These are phyloP conservation scores for Scaptomyza cyrtandrae DNA, from an alignment of 2,888 invertebrate genomes.

Conservation along the genomic window DNA sequence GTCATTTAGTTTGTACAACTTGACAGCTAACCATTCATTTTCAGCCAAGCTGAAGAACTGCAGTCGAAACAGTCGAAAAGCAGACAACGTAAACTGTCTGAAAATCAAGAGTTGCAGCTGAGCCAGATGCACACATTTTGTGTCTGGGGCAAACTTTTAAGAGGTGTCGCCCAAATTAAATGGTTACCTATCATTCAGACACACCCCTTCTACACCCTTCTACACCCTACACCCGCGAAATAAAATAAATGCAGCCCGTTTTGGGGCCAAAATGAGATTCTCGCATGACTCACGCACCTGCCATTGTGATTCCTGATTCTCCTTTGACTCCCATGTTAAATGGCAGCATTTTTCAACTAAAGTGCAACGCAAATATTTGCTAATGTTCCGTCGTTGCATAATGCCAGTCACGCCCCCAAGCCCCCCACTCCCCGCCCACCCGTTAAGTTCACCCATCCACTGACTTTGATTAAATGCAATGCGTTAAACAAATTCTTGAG, in stretches of 20 bases:
- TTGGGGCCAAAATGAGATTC: conserved; percentile 56
- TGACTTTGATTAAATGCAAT: conserved; percentile 71
- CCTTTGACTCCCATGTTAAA: conserved; percentile 51
- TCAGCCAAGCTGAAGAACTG: conserved; percentile 28
- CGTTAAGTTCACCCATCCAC: conserved; percentile 1
- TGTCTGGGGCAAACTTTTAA: conserved; percentile 27
- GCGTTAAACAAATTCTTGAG: conserved; percentile 73
- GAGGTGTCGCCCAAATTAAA: conserved; percentile 66
- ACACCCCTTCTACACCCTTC: background rate
- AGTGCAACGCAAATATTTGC: conserved; percentile 81
- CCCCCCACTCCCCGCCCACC: background rate
- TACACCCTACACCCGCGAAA: background rate
- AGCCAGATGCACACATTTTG: conserved; percentile 17
- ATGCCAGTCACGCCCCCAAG: conserved; percentile 36
- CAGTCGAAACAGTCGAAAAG: conserved; percentile 21
- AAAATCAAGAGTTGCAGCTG: conserved; percentile 26
- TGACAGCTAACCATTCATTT: conserved; percentile 77
- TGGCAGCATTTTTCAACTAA: conserved; percentile 69
- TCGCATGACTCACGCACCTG: conserved; percentile 69
- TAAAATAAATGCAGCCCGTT: conserved; percentile 27
- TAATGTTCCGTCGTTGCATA: conserved; percentile 67
- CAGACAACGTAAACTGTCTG: conserved; percentile 24
- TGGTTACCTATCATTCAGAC: conserved; percentile 50
- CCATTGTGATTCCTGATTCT: conserved; percentile 8
- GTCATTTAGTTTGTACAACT: conserved; percentile 74